Percentiles rank a stretch among this genome's conserved stretches.
Evolutionary conservation across 1,140 invertebrate genomes (phyloP).

Genomic region (Antheraea mylitta): DNA sequence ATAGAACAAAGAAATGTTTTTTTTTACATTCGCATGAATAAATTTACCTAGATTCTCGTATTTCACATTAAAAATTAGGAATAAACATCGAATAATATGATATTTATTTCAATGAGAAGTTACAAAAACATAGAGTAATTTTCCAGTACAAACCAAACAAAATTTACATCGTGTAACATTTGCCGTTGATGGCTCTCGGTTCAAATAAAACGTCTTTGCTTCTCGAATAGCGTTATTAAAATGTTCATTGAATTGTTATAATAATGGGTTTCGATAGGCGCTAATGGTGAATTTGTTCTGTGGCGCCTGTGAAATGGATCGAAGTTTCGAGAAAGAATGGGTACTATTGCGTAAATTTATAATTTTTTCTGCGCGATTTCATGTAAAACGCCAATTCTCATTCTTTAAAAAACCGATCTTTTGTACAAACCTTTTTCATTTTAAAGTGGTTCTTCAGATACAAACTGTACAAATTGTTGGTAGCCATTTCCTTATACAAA

Average conservation of each 20-base stretch:
- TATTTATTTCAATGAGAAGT: too few relatives aligned
- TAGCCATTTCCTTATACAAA: too few relatives aligned
- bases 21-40: too few relatives aligned
- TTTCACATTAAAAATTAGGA: too few relatives aligned
- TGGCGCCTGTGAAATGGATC: slow-evolving; percentile 1
- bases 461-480: too few relatives aligned
- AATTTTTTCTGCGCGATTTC: background rate
- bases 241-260: slow-evolving; percentile 35
- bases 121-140: background rate
- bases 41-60: too few relatives aligned
- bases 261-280: slow-evolving; percentile 26
- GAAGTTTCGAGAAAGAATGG: background rate
- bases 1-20: too few relatives aligned
- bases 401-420: background rate
- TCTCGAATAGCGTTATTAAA: slow-evolving; percentile 31
- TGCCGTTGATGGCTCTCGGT: background rate
- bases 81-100: too few relatives aligned
- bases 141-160: background rate
- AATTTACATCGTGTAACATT: background rate
- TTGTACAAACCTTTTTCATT: too few relatives aligned
- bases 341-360: background rate
- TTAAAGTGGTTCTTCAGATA: too few relatives aligned
- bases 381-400: background rate
- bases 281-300: slow-evolving; percentile 25
- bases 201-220: slow-evolving; percentile 5